Conservation (phyloP, 1,140 invertebrate genomes). For the Araneus ventricosus region DNA sequence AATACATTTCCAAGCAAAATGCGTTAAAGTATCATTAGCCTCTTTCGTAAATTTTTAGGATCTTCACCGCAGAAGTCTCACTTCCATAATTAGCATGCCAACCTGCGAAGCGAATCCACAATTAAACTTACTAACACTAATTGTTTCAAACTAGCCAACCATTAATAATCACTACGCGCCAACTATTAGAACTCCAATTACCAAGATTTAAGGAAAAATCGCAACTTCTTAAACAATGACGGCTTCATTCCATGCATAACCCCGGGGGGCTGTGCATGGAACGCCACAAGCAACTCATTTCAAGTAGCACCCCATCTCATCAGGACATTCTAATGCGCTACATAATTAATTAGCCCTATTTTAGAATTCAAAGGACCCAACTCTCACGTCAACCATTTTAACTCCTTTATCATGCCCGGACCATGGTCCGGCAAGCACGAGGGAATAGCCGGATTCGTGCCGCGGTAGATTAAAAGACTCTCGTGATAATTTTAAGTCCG, state of each 20-base stretch:
- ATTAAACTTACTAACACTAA: too few species aligned
- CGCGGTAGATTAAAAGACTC: constrained; percentile 47
- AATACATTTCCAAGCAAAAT: too few species aligned
- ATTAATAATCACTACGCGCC: not conserved
- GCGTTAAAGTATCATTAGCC: too few species aligned
- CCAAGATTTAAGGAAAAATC: not conserved
- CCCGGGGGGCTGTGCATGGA: too few species aligned
- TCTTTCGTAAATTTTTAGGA: too few species aligned
- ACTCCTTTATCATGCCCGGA: constrained; percentile 36
- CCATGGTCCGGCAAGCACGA: constrained; percentile 36
- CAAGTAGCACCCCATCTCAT: not conserved
- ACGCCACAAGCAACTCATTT: not conserved
- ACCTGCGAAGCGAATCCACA: too few species aligned
- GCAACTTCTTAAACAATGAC: constrained; percentile 4
- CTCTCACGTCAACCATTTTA: constrained; percentile 30
- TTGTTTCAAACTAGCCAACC: not conserved
- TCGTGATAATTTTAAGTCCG: constrained; percentile 52
- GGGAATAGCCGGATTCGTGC: constrained; percentile 24
- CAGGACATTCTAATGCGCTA: constrained; percentile 2
- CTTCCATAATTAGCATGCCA: too few species aligned
- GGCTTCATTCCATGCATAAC: not conserved
- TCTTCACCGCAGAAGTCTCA: too few species aligned
- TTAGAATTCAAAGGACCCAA: constrained; percentile 36
- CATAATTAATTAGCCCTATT: constrained; percentile 62
- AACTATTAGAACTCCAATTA: not conserved